A percentile compares a stretch with the other conserved stretches of the same genome.
These are phyloP conservation scores for Oenanthe oenanthe DNA, from an alignment of 2,113 vertebrate species.

Conservation along the genomic window DNA sequence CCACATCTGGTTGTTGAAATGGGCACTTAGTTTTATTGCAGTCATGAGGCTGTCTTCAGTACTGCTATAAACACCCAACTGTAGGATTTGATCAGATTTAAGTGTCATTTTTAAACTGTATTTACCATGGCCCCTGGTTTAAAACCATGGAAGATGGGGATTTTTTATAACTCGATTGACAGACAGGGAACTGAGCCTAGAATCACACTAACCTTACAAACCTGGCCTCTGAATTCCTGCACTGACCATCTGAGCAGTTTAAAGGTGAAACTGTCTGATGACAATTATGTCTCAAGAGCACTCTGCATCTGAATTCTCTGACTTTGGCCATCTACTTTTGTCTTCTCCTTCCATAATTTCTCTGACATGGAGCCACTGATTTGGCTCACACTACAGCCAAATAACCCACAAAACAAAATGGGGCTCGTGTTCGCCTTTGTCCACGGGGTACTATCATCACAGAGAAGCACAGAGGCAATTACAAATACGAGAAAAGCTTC, in stretches of 20 bases:
- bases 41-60: background rate
- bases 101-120: background rate
- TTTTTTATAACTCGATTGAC: background rate
- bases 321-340: background rate
- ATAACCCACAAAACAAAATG: background rate
- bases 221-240: background rate
- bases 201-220: background rate
- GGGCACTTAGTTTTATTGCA: background rate
- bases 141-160: background rate
- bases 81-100: background rate
- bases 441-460: background rate
- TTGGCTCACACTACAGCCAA: background rate
- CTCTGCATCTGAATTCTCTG: background rate
- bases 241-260: background rate
- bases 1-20: background rate
- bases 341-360: background rate
- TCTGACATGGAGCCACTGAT: background rate
- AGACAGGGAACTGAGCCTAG: background rate
- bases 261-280: background rate
- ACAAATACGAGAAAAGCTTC: background rate
- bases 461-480: background rate
- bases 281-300: background rate
- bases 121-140: background rate
- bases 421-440: background rate
- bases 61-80: background rate